Evolutionary conservation across 2,113 vertebrate species (phyloP), one percentile per base, ranked within the genome.

Genomic region (Pithys albifrons): DNA sequence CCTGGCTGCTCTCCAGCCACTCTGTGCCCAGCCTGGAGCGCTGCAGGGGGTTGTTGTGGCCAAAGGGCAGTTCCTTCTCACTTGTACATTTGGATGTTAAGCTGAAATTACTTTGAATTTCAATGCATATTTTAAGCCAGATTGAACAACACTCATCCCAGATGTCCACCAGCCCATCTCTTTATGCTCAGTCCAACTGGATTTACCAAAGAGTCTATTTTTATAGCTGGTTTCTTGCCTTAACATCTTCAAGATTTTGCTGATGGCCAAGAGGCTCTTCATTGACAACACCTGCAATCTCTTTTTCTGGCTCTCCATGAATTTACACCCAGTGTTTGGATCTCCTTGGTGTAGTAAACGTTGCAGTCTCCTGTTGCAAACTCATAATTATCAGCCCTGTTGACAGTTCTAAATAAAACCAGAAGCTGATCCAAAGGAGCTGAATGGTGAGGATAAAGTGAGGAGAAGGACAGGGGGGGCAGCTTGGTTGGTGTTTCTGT

Each of bases 41-140:
- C n/a, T n/a, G n/a, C n/a, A n/a, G n/a, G n/a, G n/a, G n/a, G n/a
- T n/a, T n/a, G n/a, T n/a, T n/a, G n/a, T n/a, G n/a, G n/a, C n/a
- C n/a, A n/a, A n/a, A n/a, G n/a, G n/a, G n/a, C 17, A 48, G 3
- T 61, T 75, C 23, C 33, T 66, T 37, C n/a, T 52, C 37, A 5
- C 10, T 0, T 22, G 16, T 48, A 31, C 25, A 5, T 35, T 64
- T 0, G 43, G 37, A 29, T 19, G 6, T 54, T 59, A 8, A 78
- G 15, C 19, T 88, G 66, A 57, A 39, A 2, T 79, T 4, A 4
- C 1, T 19, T 25, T n/a, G 14, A 33, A n/a, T 51, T 59, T n/a
- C 70, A 59, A 49, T 43, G 66, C 12, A 0, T 19, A 0, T 69
- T 85, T 61, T 13, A 76, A 91, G 51, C 28, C 78, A 62, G 48